Percentiles rank a stretch among this genome's conserved stretches.
These are phyloP conservation scores for Onchidella celtica DNA, from an alignment of 2,888 invertebrate species.

Conservation along the genomic window DNA sequence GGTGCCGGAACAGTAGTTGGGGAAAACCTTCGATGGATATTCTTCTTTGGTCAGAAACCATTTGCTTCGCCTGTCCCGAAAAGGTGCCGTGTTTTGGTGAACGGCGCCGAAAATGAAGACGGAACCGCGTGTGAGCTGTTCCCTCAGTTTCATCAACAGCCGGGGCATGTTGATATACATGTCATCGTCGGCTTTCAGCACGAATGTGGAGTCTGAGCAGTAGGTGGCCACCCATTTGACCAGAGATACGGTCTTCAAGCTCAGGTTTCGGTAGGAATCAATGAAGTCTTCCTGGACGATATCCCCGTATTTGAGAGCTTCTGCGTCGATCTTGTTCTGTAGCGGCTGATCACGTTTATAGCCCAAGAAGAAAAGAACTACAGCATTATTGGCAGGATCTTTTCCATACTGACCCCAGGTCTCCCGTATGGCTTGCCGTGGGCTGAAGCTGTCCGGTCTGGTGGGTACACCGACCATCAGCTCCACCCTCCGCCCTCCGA, in stretches of 20 bases:
- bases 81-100: conserved; percentile 82
- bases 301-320: conserved; percentile 70
- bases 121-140: conserved; percentile 41
- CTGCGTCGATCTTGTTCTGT: conserved; percentile 62
- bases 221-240: conserved; percentile 79
- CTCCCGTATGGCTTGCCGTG: conserved; percentile 69
- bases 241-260: conserved; percentile 80
- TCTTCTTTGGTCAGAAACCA: conserved; percentile 91
- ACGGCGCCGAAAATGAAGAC: conserved; percentile 61
- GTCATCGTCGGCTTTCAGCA: conserved; percentile 79
- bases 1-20: conserved; percentile 96
- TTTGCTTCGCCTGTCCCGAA: conserved; percentile 90
- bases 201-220: conserved; percentile 76
- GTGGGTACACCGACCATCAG: conserved; percentile 69
- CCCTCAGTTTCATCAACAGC: conserved; percentile 53
- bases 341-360: conserved; percentile 24
- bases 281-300: conserved; percentile 77
- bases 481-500: conserved; percentile 41
- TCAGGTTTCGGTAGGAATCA: conserved; percentile 80
- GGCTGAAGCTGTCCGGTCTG: conserved; percentile 65
- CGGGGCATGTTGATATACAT: conserved; percentile 63
- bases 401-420: conserved; percentile 72
- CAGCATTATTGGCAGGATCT: conserved; percentile 54
- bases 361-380: conserved; percentile 75
- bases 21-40: conserved; percentile 88